Percentiles rank a stretch among this genome's conserved stretches.
These are phyloP conservation scores for Proteles cristata DNA, from an alignment of 2,113 vertebrate species.

Conservation along the genomic window DNA sequence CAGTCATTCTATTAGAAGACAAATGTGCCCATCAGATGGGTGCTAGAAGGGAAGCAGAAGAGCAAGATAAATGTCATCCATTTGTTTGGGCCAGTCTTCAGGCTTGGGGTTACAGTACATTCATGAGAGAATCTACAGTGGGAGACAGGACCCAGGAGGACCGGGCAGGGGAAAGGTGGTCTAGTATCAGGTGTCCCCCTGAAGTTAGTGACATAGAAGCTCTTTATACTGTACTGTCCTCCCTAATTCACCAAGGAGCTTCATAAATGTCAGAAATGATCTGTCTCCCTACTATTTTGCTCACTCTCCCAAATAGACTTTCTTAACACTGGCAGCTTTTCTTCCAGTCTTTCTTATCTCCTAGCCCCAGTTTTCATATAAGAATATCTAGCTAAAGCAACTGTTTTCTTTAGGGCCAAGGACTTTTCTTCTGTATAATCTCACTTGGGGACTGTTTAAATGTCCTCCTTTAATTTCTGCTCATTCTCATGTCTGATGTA, in stretches of 20 bases:
- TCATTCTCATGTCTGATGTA: neutral
- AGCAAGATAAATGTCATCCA: neutral
- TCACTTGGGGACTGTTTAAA: neutral
- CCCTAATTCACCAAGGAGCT: neutral
- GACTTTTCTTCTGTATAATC: neutral
- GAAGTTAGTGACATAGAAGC: neutral
- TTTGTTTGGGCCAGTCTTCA: neutral
- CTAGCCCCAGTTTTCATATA: neutral
- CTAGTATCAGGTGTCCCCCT: neutral
- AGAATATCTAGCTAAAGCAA: neutral
- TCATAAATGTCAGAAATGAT: neutral
- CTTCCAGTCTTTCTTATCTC: neutral
- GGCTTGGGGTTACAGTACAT: neutral
- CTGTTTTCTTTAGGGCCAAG: neutral
- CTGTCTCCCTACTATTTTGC: neutral
- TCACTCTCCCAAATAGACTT: neutral
- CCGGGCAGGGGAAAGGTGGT: no score
- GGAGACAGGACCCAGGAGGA: neutral
- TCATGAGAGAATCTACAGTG: neutral
- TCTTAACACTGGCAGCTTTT: neutral
- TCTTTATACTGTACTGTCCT: neutral
- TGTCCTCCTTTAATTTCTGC: neutral
- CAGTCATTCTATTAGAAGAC: neutral
- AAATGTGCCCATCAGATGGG: neutral
- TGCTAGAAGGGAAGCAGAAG: neutral